These are phyloP conservation scores for Popillia japonica DNA, from an alignment of 1,140 invertebrate species.

Conservation along the genomic window DNA sequence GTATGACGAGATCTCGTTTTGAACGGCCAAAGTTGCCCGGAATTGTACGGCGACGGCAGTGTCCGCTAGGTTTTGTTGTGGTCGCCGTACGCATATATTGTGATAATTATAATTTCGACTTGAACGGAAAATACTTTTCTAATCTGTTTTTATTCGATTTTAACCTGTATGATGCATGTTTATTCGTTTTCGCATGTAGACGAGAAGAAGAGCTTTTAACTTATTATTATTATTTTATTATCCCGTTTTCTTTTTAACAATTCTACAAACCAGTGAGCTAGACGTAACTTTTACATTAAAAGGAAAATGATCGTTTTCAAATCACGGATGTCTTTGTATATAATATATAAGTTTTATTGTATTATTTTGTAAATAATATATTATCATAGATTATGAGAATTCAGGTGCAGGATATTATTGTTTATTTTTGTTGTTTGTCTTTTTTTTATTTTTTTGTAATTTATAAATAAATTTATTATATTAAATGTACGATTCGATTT, in stretches of 20 bases:
- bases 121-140: too few species aligned
- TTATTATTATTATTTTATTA: conserved; percentile 38
- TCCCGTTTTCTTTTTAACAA: conserved; percentile 37
- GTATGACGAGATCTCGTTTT: too few species aligned
- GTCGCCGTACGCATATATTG: too few species aligned
- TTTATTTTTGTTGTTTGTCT: too few species aligned
- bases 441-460: neutral
- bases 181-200: neutral
- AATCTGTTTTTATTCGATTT: too few species aligned
- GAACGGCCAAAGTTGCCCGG: too few species aligned
- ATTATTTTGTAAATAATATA: conserved; percentile 1
- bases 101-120: too few species aligned
- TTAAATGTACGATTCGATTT: neutral
- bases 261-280: too few species aligned
- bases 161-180: neutral
- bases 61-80: too few species aligned
- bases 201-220: neutral
- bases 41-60: too few species aligned
- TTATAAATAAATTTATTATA: conserved; percentile 12
- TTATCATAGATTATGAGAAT: conserved; percentile 2
- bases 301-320: too few species aligned
- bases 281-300: conserved; percentile 1
- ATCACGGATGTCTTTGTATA: neutral
- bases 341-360: conserved; percentile 12
- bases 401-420: conserved; percentile 26